These are phyloP conservation scores for Apeltes quadracus DNA, from an alignment of 2,113 vertebrate species.

Conservation along the genomic window DNA sequence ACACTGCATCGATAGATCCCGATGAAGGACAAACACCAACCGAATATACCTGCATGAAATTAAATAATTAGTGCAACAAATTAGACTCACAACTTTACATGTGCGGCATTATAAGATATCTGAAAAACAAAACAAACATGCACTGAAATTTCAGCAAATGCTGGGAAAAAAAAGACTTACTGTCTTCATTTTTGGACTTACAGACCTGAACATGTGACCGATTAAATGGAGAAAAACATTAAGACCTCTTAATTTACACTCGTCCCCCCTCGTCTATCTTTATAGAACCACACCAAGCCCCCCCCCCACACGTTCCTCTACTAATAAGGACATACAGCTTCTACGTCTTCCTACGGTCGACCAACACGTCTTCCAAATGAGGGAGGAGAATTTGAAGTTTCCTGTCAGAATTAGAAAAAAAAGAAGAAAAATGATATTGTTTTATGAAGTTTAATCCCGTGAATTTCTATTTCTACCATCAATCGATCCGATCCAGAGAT, in stretches of 20 bases:
- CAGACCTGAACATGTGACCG: conserved; percentile 30
- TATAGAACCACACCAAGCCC: conserved; percentile 25
- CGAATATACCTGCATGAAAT: conserved; percentile 1
- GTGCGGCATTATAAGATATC: background rate
- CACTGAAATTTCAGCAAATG: no score
- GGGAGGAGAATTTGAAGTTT: conserved; percentile 43
- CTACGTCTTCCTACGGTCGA: conserved; percentile 3
- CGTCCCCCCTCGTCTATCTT: conserved; percentile 7
- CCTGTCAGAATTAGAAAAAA: background rate
- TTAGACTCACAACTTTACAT: background rate
- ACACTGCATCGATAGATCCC: background rate
- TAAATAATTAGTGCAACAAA: background rate
- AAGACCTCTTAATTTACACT: conserved; percentile 47
- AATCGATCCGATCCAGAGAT: conserved; percentile 7
- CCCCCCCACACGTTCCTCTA: conserved; percentile 52
- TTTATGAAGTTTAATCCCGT: conserved; percentile 6
- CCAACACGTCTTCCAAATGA: conserved; percentile 36
- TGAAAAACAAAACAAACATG: no score
- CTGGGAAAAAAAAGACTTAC: no score
- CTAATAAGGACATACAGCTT: conserved; percentile 51
- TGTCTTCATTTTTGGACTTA: background rate
- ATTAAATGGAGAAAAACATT: conserved; percentile 29
- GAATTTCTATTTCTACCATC: conserved; percentile 18
- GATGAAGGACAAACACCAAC: background rate
- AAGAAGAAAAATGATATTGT: background rate